Conservation (phyloP, 2,113 vertebrate genomes). For the Phylloscopus trochilus region DNA sequence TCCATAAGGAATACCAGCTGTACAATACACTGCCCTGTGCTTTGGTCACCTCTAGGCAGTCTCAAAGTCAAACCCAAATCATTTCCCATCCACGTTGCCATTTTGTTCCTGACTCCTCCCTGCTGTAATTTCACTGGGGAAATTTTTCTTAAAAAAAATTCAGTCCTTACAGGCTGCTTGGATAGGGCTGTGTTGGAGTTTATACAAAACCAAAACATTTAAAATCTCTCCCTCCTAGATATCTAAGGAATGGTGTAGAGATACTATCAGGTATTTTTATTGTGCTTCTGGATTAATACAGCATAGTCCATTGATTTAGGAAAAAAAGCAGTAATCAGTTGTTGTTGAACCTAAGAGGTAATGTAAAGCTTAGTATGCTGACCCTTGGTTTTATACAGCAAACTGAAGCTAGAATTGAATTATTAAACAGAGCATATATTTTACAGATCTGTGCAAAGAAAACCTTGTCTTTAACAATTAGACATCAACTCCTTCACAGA, state of each 20-base stretch:
- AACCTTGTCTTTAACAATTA: background rate
- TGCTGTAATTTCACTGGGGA: background rate
- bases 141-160: background rate
- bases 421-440: background rate
- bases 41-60: background rate
- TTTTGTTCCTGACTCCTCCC: background rate
- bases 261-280: background rate
- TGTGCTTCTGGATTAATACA: background rate
- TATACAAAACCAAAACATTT: background rate
- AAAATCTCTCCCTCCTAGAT: background rate
- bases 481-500: background rate
- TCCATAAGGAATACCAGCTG: background rate
- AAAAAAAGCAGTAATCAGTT: background rate
- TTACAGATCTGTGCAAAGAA: background rate
- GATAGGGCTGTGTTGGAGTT: background rate
- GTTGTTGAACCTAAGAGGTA: background rate
- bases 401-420: background rate
- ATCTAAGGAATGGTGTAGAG: background rate
- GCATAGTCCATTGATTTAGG: background rate
- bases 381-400: background rate
- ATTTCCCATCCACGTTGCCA: background rate
- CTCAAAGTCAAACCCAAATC: background rate
- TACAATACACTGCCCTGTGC: background rate
- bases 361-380: background rate
- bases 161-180: background rate